phyloP scores from a whole-genome alignment of 2,113 vertebrate genomes.

The Chascanopsetta lugubris region DNA sequence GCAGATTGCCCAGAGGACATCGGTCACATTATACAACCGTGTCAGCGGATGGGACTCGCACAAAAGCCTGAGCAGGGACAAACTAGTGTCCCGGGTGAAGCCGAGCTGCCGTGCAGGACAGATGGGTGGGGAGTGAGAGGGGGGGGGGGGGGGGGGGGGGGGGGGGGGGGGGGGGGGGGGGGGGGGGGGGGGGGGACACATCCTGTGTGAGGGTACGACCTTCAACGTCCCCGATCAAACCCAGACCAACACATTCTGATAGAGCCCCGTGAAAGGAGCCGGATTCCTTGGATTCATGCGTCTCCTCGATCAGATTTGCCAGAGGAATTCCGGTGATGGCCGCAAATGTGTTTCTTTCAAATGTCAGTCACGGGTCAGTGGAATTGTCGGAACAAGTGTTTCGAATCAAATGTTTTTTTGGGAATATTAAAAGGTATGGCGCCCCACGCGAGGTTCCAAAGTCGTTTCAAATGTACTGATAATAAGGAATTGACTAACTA shows the following conservation, averaged over 20 bases:
- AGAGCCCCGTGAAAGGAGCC: conserved; percentile 6
- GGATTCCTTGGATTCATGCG: conserved; percentile 29
- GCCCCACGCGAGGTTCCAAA: no score
- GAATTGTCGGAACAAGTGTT: no score
- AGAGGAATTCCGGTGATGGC: conserved; percentile 60
- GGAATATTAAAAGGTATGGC: no score
- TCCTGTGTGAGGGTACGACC: conserved; percentile 55
- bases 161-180: conserved; percentile 60
- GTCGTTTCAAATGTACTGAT: no score
- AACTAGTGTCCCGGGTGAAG: conserved; percentile 60
- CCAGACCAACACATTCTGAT: conserved; percentile 13
- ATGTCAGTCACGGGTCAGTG: conserved; percentile 76
- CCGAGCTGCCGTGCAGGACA: conserved; percentile 63
- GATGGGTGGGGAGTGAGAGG: conserved; percentile 58
- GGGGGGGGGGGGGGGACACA: conserved; percentile 54
- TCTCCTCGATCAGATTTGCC: conserved; percentile 54
- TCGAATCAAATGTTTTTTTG: no score
- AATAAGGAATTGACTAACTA: no score
- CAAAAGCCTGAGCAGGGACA: conserved; percentile 61
- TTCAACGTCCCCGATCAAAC: conserved; percentile 38
- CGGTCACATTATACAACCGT: conserved; percentile 77
- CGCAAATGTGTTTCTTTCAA: conserved; percentile 70
- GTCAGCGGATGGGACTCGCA: conserved; percentile 63
- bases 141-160: conserved; percentile 51
- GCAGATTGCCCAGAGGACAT: conserved; percentile 75